These are phyloP conservation scores for Marisa cornuarietis DNA, from an alignment of 1,140 invertebrate species.

Conservation along the genomic window DNA sequence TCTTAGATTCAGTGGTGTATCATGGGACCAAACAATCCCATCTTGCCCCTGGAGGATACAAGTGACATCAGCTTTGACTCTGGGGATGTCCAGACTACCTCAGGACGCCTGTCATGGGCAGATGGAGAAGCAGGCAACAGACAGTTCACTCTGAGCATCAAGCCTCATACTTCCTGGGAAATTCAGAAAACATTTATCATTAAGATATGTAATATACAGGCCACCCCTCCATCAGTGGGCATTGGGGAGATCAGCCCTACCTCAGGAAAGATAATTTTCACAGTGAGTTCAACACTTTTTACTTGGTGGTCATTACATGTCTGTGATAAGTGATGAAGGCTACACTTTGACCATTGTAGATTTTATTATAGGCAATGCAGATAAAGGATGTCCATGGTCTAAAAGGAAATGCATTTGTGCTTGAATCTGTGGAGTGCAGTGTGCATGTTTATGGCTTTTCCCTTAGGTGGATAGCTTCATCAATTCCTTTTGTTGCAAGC, in stretches of 20 bases:
- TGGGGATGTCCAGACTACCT: slow-evolving; percentile 44
- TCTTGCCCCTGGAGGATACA: slow-evolving; percentile 43
- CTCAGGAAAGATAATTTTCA: slow-evolving; percentile 47
- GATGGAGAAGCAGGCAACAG: slow-evolving; percentile 51
- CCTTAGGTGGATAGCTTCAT: no score
- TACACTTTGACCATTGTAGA: not conserved
- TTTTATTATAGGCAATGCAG: no score
- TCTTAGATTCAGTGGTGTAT: slow-evolving; percentile 56
- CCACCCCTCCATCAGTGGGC: slow-evolving; percentile 35
- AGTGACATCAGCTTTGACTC: slow-evolving; percentile 48
- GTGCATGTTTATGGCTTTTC: no score
- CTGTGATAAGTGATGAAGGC: not conserved
- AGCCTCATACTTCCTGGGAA: slow-evolving; percentile 58
- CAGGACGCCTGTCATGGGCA: slow-evolving; percentile 47
- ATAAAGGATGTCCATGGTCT: no score
- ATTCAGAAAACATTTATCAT: slow-evolving; percentile 58
- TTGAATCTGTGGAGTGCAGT: no score
- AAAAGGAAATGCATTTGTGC: no score
- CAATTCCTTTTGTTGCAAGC: no score
- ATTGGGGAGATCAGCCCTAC: slow-evolving; percentile 53
- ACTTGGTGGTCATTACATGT: not conserved
- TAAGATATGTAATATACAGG: slow-evolving; percentile 48
- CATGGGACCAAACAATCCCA: slow-evolving; percentile 59
- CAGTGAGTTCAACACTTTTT: slow-evolving; percentile 41
- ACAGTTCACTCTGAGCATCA: slow-evolving; percentile 50